Conservation (phyloP, 2,113 vertebrate genomes). For the Pelecanoides urinatrix region DNA sequence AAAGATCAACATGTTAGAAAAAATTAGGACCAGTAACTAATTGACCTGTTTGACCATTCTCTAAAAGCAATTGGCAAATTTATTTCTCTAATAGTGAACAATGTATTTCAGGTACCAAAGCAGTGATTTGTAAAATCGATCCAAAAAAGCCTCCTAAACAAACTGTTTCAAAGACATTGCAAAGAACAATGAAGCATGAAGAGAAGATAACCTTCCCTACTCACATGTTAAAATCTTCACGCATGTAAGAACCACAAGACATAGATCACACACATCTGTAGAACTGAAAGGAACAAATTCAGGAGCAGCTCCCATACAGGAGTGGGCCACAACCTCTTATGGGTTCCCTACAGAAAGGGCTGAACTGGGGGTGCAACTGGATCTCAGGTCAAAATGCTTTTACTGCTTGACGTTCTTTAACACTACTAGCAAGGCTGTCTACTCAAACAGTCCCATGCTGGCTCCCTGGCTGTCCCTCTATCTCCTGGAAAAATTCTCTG, state of each 20-base stretch:
- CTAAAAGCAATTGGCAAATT: neutral
- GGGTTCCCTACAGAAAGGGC: neutral
- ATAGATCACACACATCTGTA: neutral
- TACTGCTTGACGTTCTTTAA: neutral
- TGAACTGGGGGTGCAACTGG: neutral
- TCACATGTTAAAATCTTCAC: neutral
- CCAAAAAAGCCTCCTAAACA: neutral
- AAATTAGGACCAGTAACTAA: neutral
- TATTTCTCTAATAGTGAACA: neutral
- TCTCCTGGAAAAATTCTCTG: neutral
- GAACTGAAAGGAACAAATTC: neutral
- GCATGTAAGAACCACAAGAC: neutral
- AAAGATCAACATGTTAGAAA: neutral
- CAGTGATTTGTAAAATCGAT: neutral
- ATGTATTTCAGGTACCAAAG: neutral
- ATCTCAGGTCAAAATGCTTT: neutral
- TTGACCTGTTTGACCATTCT: neutral
- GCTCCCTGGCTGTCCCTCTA: neutral
- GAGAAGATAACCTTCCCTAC: neutral
- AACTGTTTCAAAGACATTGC: neutral
- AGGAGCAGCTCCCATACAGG: neutral
- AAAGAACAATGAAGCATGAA: neutral
- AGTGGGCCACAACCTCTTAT: neutral
- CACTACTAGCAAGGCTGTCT: neutral
- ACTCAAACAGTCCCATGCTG: accelerated